Percentiles rank a stretch among this genome's conserved stretches.
phyloP scores from a whole-genome alignment of 2,888 invertebrate species.

The Pterobdella sp. region DNA sequence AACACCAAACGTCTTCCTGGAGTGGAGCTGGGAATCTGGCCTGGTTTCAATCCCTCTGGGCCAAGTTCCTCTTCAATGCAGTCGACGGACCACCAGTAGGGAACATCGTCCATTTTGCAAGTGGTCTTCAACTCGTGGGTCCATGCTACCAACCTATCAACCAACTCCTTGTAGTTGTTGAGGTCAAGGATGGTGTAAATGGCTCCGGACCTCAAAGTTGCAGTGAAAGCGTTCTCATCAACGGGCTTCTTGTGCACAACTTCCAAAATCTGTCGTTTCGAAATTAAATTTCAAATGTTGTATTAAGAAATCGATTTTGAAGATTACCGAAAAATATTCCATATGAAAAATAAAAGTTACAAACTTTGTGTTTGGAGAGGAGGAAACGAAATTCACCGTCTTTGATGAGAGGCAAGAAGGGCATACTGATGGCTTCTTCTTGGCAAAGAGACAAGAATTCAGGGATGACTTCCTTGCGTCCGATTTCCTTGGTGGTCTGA shows the following conservation, averaged over 20 bases:
- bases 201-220: conserved; percentile 34
- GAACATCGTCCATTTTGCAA: conserved; percentile 34
- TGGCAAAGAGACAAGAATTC: conserved; percentile 33
- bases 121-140: conserved; percentile 31
- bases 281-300: background rate
- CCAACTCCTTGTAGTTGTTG: conserved; percentile 31
- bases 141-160: conserved; percentile 33
- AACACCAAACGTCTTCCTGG: conserved; percentile 34
- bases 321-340: background rate
- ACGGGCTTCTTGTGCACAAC: conserved; percentile 36
- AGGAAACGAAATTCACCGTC: conserved; percentile 36
- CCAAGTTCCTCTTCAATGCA: conserved; percentile 34
- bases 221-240: conserved; percentile 35
- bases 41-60: conserved; percentile 26
- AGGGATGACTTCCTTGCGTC: conserved; percentile 33
- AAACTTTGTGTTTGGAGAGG: conserved; percentile 32
- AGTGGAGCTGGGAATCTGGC: conserved; percentile 33
- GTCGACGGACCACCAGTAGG: conserved; percentile 37
- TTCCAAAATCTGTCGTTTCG: conserved; percentile 31
- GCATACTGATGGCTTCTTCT: conserved; percentile 37
- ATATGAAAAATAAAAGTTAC: background rate
- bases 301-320: background rate
- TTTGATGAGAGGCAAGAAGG: conserved; percentile 36
- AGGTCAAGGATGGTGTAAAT: conserved; percentile 35
- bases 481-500: conserved; percentile 32